Evolutionary conservation across 2,797 vertebrate species (phyloP).

Genomic region (Okamejei kenojei): DNA sequence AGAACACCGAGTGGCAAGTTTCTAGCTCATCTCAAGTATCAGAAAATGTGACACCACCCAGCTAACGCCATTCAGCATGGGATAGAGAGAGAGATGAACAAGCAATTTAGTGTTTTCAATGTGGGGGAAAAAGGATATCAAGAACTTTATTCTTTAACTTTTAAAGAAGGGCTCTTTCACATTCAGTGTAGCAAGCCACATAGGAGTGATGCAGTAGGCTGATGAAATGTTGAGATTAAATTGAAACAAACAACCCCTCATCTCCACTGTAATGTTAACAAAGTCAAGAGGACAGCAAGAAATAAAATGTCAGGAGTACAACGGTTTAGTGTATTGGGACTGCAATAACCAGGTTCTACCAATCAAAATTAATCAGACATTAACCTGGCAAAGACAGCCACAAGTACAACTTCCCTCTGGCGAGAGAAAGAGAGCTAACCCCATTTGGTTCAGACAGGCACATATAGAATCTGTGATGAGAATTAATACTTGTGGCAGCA

Average conservation of each 20-base stretch:
- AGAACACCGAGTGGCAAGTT: neutral
- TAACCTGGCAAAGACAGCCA: neutral
- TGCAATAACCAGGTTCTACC: neutral
- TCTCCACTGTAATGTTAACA: neutral
- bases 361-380: neutral
- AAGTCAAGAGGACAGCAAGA: neutral
- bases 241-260: neutral
- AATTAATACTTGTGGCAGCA: neutral
- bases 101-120: neutral
- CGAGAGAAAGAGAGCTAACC: neutral
- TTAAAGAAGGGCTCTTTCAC: neutral
- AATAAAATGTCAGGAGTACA: neutral
- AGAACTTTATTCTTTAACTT: neutral
- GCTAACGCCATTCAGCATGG: neutral
- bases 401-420: neutral
- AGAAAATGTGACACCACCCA: neutral
- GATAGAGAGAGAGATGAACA: neutral
- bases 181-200: neutral
- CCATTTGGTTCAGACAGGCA: neutral
- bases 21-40: neutral
- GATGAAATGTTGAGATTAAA: neutral
- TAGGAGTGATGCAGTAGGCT: neutral
- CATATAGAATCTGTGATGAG: neutral
- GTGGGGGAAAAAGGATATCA: neutral
- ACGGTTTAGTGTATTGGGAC: neutral